Base-by-base conservation (phyloP, 1,140 invertebrate genomes). In the Leptonema lineaticorne region DNA sequence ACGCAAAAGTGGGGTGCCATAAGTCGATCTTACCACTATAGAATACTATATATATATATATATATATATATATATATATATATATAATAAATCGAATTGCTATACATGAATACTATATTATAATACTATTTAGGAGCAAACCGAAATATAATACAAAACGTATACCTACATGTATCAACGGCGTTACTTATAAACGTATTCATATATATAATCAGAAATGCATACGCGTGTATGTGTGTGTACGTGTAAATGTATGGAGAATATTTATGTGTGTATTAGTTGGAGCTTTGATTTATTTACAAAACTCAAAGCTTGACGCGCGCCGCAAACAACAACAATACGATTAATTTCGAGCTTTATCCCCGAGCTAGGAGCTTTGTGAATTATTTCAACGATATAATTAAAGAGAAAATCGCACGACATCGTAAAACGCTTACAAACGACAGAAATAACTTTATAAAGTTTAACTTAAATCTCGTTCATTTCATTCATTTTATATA, bases 211-310 rank as follows among this genome's bases (percentile, higher is more conserved):
- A 9, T 22, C 24, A 20, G 11, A 16, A 18, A 53, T 53, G 2
- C 22, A 53, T 4, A 53, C 24, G 22, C 11, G 11, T 53, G 24
- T 4, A 48, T 48, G 16, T 48, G 20, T 48, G 16, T 48, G 20
- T 48, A 48, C 20, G 20, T 48, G 16, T 48, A 48, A 7, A 16
- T 16, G 20, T 48, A n/a, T n/a, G n/a, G n/a, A n/a, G n/a, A n/a
- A n/a, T n/a, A n/a, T n/a, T n/a, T n/a, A n/a, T n/a, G n/a, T n/a
- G n/a, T n/a, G n/a, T n/a, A n/a, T n/a, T n/a, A 8, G 20, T 16
- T 16, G 20, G 4, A 48, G 20, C 46, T 50, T 50, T 53, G 50
- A 53, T 53, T 53, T 53, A 53, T 53, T 14, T n/a, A n/a, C n/a
- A n/a, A 41, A 41, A 41, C 37, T 3, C 3, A 41, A 16, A 41